Conservation (phyloP, 2,888 invertebrate genomes). For the Rhagophthalmus giganteus region DNA sequence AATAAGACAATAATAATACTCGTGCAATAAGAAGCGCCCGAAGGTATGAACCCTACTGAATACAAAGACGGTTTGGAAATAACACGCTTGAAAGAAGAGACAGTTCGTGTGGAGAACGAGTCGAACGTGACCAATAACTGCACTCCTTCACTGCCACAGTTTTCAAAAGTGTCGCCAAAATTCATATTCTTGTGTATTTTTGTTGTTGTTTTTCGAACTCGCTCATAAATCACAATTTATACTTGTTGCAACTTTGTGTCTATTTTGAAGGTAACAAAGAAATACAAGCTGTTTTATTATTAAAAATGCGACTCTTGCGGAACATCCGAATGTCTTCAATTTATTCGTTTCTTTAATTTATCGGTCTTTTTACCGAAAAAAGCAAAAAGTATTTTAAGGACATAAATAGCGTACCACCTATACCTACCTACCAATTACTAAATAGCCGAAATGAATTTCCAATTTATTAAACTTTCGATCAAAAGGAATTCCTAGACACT, state of each 20-base stretch:
- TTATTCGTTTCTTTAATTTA: too few species aligned
- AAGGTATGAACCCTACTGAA: constrained; percentile 37
- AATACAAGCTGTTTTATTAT: too few species aligned
- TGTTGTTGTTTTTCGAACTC: not conserved
- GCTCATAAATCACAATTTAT: not conserved
- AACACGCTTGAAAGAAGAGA: constrained; percentile 36
- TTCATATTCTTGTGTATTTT: not conserved
- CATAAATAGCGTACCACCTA: too few species aligned
- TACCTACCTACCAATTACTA: too few species aligned
- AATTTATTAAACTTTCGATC: too few species aligned
- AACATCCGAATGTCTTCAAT: too few species aligned
- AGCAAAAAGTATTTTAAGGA: too few species aligned
- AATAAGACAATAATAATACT: constrained; percentile 37
- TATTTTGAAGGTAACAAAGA: too few species aligned
- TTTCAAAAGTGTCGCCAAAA: constrained; percentile 11
- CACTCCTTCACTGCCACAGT: constrained; percentile 11
- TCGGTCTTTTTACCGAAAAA: too few species aligned
- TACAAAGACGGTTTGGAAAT: constrained; percentile 35
- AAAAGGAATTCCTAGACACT: too few species aligned
- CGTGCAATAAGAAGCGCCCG: constrained; percentile 32
- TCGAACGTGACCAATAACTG: constrained; percentile 37
- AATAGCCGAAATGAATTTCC: too few species aligned
- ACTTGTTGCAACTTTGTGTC: not conserved
- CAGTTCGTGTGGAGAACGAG: constrained; percentile 37
- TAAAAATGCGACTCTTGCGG: too few species aligned